phyloP scores from a whole-genome alignment of 1,140 invertebrate species.

The Saccostrea echinata region DNA sequence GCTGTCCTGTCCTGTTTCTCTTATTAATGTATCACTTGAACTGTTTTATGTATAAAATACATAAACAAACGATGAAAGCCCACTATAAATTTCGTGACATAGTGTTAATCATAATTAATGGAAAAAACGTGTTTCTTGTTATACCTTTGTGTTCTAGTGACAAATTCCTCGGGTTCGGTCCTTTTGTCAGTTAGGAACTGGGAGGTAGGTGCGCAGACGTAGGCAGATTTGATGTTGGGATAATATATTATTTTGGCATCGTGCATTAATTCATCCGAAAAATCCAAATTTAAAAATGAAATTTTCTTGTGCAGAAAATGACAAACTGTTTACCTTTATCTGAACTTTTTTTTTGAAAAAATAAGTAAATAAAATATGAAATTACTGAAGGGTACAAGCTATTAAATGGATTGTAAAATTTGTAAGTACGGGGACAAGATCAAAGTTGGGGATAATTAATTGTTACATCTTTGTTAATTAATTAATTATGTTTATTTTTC shows the following conservation, averaged over 20 bases:
- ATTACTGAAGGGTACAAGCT: neutral
- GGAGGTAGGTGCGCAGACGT: neutral
- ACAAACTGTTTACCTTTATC: neutral
- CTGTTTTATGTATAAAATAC: neutral
- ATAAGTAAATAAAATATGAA: too few species aligned
- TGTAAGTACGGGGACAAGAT: neutral
- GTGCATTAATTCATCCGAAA: slow-evolving; percentile 2
- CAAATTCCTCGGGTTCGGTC: slow-evolving; percentile 6
- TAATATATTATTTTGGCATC: neutral
- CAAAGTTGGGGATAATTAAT: neutral
- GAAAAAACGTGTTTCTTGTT: neutral
- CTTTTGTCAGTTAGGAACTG: neutral
- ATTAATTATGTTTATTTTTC: neutral
- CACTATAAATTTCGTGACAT: slow-evolving; percentile 8
- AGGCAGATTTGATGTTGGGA: neutral
- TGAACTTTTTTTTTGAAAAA: neutral
- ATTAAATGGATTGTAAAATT: neutral
- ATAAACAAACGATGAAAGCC: neutral
- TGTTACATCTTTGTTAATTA: neutral
- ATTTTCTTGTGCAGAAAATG: neutral
- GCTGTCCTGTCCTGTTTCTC: too few species aligned
- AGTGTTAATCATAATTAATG: neutral
- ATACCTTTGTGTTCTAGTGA: neutral
- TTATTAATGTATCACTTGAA: too few species aligned
- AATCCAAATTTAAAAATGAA: neutral